Percentiles rank a stretch among this genome's conserved stretches.
phyloP scores from a whole-genome alignment of 2,888 invertebrate species.

The Heteromyza rotundicornis region DNA sequence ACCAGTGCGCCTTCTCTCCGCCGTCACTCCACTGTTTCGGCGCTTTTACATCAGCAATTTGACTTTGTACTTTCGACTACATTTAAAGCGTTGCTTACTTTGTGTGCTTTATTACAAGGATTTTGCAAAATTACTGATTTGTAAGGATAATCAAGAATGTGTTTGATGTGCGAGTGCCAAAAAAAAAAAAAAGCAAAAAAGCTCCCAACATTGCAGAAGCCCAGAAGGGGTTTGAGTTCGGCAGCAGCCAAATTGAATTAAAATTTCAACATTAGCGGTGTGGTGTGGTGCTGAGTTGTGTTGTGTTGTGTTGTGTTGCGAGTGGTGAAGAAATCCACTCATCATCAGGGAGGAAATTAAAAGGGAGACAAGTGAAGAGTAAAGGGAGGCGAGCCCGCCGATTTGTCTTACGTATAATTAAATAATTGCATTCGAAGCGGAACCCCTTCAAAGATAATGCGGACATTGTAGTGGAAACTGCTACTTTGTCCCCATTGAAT shows the following conservation, averaged over 20 bases:
- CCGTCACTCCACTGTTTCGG: not conserved
- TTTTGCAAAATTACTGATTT: not conserved
- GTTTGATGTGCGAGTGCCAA: conserved; percentile 1
- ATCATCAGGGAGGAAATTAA: too few species aligned
- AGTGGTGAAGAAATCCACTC: too few species aligned
- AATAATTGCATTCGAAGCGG: too few species aligned
- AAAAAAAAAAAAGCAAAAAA: too few species aligned
- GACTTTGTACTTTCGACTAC: not conserved
- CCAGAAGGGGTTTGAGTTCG: not conserved
- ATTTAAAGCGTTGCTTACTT: not conserved
- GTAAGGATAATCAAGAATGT: conserved; percentile 6
- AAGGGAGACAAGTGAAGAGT: too few species aligned
- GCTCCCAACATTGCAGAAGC: not conserved
- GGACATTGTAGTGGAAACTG: too few species aligned
- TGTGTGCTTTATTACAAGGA: not conserved
- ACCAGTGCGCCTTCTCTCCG: not conserved
- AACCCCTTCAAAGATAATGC: too few species aligned
- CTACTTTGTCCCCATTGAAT: too few species aligned
- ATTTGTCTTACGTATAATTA: too few species aligned
- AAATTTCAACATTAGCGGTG: not conserved
- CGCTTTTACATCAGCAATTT: not conserved
- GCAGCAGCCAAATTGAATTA: not conserved
- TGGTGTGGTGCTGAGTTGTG: too few species aligned
- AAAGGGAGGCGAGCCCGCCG: too few species aligned
- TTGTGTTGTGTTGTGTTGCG: too few species aligned